Evolutionary conservation across 2,113 vertebrate genomes (phyloP), one percentile per base, ranked within the genome.

Genomic region (Perognathus longimembris): DNA sequence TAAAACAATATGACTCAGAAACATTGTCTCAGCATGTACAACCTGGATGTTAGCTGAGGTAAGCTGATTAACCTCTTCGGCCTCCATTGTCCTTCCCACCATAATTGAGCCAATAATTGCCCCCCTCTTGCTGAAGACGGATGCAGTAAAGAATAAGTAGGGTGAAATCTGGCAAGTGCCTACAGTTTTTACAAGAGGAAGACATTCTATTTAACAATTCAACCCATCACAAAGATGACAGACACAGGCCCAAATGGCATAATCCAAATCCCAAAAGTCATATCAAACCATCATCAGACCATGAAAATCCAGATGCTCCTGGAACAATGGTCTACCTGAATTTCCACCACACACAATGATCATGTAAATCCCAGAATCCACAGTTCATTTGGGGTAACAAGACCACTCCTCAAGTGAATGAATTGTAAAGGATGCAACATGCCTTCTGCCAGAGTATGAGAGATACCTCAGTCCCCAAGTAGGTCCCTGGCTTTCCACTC

Each of bases 171-270:
- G 89, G 76, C 83, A 78, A 83, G 57, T 6, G 32, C 36, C 83
- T 85, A 22, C 67, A 92, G 40, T 54, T 79, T 85, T 77, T 92
- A 54, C 21, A 89, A 90, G 69, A 95, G 92, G 84, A 94, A 94
- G 85, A 73, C 40, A 28, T 18, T 75, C 80, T 40, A 32, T 59
- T 82, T 85, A 66, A 92, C 50, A 82, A 30, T 88, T 79, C 42
- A 34, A 4, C 26, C 63, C n/a, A 67, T 71, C 71, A n/a, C 57
- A 80, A 95, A 86, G 73, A 89, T 77, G 86, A 61, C 9, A 81
- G 40, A n/a, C 30, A 38, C 24, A 57, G 83, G 50, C n/a, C 76
- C 90, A 94, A 92, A 79, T 0, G 5, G 6, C 42, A 74, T 61
- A 57, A 87, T 84, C 67, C 64, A 74, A 94, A 59, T 57, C 36